These are phyloP conservation scores for Gonatopus flavifemur DNA, from an alignment of 1,140 invertebrate species.

Conservation along the genomic window DNA sequence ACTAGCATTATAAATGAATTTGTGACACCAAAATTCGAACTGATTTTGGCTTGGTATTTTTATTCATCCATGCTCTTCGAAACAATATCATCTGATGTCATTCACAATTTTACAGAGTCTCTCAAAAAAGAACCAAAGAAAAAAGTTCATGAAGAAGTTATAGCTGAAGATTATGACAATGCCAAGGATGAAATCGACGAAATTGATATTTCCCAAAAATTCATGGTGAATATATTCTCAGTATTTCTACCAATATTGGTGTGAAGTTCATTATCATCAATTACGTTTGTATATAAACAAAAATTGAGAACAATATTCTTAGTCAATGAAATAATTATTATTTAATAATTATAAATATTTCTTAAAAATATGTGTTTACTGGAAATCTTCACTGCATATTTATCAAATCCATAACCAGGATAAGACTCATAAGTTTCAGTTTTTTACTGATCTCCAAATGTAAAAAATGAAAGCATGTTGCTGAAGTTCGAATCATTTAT, in stretches of 20 bases:
- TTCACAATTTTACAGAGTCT: constrained; percentile 38
- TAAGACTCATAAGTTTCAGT: too few relatives aligned
- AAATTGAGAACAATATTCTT: constrained; percentile 58
- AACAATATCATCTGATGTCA: constrained; percentile 10
- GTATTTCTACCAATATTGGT: constrained; percentile 19
- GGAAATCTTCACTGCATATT: too few relatives aligned
- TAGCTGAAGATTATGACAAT: constrained; percentile 84
- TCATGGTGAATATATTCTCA: constrained; percentile 42
- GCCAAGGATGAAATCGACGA: constrained; percentile 50
- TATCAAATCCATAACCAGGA: too few relatives aligned
- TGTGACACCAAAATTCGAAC: too few relatives aligned
- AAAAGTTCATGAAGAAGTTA: constrained; percentile 76
- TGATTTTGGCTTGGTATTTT: too few relatives aligned
- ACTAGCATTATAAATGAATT: too few relatives aligned
- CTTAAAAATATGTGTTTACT: neutral
- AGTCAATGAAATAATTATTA: constrained; percentile 45
- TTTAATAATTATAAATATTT: constrained; percentile 61
- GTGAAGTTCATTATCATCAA: constrained; percentile 45
- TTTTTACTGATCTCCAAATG: too few relatives aligned
- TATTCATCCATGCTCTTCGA: too few relatives aligned
- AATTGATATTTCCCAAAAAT: constrained; percentile 52
- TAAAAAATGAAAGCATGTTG: too few relatives aligned
- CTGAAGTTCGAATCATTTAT: too few relatives aligned
- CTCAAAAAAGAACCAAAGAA: constrained; percentile 52
- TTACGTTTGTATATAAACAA: neutral